Percentiles rank a stretch among this genome's conserved stretches.
phyloP scores from a whole-genome alignment of 1,140 invertebrate genomes.

The Acromyrmex charruanus region DNA sequence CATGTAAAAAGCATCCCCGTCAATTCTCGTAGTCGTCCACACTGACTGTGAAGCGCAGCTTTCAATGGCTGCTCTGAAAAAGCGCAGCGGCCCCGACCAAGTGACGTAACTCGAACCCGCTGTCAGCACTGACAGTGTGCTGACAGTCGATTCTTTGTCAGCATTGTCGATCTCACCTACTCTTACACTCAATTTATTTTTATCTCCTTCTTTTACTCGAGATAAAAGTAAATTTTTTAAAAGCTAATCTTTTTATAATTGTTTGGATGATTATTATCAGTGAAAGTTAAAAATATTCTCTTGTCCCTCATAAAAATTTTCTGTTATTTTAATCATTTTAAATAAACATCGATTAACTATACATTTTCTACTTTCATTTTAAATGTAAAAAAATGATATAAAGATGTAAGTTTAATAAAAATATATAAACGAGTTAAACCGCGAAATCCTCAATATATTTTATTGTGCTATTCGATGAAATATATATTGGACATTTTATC shows the following conservation, averaged over 20 bases:
- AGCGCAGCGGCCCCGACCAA: constrained; percentile 78
- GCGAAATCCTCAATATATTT: background rate
- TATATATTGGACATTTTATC: too few relatives aligned
- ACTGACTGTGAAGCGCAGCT: constrained; percentile 72
- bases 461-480: too few relatives aligned
- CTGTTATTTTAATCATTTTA: background rate
- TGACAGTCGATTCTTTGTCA: constrained; percentile 80
- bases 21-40: constrained; percentile 64
- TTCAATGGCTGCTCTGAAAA: constrained; percentile 80
- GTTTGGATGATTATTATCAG: background rate
- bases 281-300: background rate
- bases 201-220: background rate
- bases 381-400: background rate
- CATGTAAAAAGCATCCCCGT: constrained; percentile 60
- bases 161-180: constrained; percentile 76
- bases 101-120: constrained; percentile 84
- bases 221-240: background rate
- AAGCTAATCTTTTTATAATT: background rate
- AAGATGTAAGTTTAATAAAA: too few relatives aligned
- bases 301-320: background rate
- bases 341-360: background rate
- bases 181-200: constrained; percentile 55
- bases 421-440: too few relatives aligned
- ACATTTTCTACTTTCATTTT: background rate
- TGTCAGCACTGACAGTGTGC: constrained; percentile 79